A percentile compares a stretch with the other conserved stretches of the same genome.
Evolutionary conservation across 1,140 invertebrate species (phyloP).

Genomic region (Stegodyphus mimosarum): DNA sequence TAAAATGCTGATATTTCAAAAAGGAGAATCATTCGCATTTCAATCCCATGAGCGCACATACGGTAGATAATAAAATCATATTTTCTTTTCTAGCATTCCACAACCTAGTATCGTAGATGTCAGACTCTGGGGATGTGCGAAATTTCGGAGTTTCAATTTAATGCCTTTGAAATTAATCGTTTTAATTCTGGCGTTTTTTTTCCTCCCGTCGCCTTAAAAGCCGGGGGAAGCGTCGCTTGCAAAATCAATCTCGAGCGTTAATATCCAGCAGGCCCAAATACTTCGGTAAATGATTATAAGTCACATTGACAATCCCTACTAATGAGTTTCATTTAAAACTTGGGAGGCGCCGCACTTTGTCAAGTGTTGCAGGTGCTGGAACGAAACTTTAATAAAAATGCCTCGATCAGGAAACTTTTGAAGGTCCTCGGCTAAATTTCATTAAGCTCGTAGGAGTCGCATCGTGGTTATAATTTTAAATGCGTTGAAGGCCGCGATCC

Average conservation of each 20-base stretch:
- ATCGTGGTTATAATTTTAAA: conserved; percentile 60
- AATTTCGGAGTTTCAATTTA: conserved; percentile 59
- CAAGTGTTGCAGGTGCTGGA: conserved; percentile 57
- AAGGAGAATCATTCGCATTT: too few species aligned
- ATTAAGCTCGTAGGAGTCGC: conserved; percentile 48
- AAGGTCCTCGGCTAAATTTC: conserved; percentile 60
- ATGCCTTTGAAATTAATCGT: conserved; percentile 54
- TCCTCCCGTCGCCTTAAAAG: not conserved
- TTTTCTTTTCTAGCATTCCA: not conserved
- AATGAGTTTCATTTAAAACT: conserved; percentile 61
- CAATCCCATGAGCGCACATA: too few species aligned
- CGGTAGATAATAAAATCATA: not conserved
- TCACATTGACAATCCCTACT: conserved; percentile 59
- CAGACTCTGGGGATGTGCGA: conserved; percentile 13
- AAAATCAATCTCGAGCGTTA: conserved; percentile 57
- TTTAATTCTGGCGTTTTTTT: conserved; percentile 50
- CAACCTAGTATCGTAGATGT: not conserved
- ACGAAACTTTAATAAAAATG: conserved; percentile 60
- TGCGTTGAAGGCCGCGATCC: conserved; percentile 27
- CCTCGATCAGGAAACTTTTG: conserved; percentile 54
- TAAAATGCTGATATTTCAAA: too few species aligned
- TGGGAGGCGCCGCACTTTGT: conserved; percentile 53
- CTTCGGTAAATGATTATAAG: conserved; percentile 61
- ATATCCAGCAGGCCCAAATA: conserved; percentile 44
- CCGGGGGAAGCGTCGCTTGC: not conserved